These are phyloP conservation scores for Trematocara unimaculatum DNA, from an alignment of 2,113 vertebrate genomes.

Conservation along the genomic window DNA sequence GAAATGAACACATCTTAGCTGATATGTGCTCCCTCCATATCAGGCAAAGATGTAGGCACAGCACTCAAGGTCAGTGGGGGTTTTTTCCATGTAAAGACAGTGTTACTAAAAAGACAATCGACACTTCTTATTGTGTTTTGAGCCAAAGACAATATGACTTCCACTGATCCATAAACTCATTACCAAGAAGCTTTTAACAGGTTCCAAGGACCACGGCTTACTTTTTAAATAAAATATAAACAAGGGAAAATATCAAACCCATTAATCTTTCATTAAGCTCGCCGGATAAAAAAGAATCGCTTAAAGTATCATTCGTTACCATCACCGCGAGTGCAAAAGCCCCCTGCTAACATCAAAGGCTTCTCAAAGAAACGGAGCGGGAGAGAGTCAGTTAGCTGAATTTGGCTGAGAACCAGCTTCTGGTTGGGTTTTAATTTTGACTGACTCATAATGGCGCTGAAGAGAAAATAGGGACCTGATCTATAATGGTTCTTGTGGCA, in stretches of 20 bases:
- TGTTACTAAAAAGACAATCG: slow-evolving; percentile 36
- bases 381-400: slow-evolving; percentile 83
- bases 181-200: slow-evolving; percentile 74
- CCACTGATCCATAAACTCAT: slow-evolving; percentile 78
- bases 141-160: slow-evolving; percentile 36
- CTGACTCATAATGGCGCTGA: slow-evolving; percentile 69
- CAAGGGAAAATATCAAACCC: slow-evolving; percentile 97
- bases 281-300: slow-evolving; percentile 98
- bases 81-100: neutral
- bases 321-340: slow-evolving; percentile 84
- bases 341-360: slow-evolving; percentile 97
- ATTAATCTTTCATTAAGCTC: slow-evolving; percentile 99
- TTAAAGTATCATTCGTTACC: slow-evolving; percentile 94
- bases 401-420: slow-evolving; percentile 89
- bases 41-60: neutral
- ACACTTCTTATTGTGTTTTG: slow-evolving; percentile 28
- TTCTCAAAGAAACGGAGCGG: slow-evolving; percentile 70
- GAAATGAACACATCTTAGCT: slow-evolving; percentile 29
- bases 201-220: slow-evolving; percentile 73
- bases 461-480: slow-evolving; percentile 64
- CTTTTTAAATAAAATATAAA: slow-evolving; percentile 85
- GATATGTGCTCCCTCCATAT: neutral
- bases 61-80: neutral
- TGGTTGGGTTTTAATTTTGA: slow-evolving; percentile 82
- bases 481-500: slow-evolving; percentile 38